phyloP scores from a whole-genome alignment of 2,797 vertebrate genomes.

The Australoheros facetus region DNA sequence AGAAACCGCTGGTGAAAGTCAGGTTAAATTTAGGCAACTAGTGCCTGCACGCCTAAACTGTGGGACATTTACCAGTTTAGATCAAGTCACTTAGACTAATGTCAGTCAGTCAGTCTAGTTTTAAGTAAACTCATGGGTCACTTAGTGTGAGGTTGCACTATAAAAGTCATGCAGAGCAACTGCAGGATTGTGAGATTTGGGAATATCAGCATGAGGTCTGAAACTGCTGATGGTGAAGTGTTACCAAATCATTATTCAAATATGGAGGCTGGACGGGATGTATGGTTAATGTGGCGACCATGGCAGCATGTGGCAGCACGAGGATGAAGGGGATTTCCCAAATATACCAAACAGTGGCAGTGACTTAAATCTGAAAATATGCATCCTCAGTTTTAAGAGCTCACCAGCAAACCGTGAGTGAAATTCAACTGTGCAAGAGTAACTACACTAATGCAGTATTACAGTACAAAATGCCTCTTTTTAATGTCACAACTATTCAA shows the following conservation, averaged over 20 bases:
- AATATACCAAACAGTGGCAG: neutral
- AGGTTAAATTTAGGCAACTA: neutral
- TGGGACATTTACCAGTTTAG: neutral
- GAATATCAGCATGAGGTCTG: neutral
- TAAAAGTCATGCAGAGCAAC: neutral
- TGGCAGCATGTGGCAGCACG: neutral
- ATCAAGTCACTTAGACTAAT: neutral
- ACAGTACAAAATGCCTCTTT: neutral
- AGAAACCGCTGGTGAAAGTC: fast-evolving
- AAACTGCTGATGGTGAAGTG: neutral
- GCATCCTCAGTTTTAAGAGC: constrained; percentile 6
- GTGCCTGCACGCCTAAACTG: too few species aligned
- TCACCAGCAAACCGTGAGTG: neutral
- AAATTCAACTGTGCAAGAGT: neutral
- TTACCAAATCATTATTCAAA: neutral
- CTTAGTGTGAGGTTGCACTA: neutral
- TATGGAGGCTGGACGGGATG: neutral
- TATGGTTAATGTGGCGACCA: neutral
- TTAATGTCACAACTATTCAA: neutral
- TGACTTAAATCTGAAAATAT: neutral
- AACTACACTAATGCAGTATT: too few species aligned
- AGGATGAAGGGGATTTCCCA: constrained; percentile 15
- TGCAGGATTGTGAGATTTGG: neutral
- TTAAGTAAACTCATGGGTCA: neutral
- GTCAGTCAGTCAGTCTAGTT: neutral